Evolutionary conservation across 2,113 vertebrate genomes (phyloP).

Genomic region (Pluvianellus socialis): DNA sequence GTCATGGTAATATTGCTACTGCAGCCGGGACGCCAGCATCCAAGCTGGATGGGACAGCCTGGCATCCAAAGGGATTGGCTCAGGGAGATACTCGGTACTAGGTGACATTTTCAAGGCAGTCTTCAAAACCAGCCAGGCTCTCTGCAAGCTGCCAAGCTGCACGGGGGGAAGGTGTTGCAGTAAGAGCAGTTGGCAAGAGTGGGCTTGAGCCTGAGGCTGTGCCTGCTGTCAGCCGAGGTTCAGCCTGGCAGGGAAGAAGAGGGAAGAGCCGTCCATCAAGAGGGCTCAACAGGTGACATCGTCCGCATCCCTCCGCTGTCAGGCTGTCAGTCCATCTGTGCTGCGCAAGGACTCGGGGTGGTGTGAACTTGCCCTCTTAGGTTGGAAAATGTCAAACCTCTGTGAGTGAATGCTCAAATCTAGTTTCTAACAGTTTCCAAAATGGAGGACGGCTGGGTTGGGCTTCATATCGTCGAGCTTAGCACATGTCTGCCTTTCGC

Average conservation of each 20-base stretch:
- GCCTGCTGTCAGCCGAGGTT: too few species aligned
- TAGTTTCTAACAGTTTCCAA: background rate
- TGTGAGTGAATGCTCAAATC: background rate
- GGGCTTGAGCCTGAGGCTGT: background rate
- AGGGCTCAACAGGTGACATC: accelerated
- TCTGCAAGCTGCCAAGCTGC: background rate
- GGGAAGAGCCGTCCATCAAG: accelerated
- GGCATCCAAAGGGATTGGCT: background rate
- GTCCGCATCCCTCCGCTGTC: background rate
- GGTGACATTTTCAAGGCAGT: background rate
- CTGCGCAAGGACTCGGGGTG: background rate
- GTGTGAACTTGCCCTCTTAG: background rate
- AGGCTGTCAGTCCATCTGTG: too few species aligned
- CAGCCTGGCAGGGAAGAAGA: background rate
- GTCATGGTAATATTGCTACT: background rate
- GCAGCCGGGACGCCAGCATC: accelerated
- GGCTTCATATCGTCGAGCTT: accelerated
- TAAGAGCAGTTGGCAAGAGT: background rate
- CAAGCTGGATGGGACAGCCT: background rate
- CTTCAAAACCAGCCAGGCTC: background rate
- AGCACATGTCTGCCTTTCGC: background rate
- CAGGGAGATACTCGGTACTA: background rate
- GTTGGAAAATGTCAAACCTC: background rate
- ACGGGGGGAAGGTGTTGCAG: accelerated
- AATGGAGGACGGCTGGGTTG: background rate